Conservation (phyloP, 2,797 vertebrate species). For the Microctenopoma stevenorrisi region DNA sequence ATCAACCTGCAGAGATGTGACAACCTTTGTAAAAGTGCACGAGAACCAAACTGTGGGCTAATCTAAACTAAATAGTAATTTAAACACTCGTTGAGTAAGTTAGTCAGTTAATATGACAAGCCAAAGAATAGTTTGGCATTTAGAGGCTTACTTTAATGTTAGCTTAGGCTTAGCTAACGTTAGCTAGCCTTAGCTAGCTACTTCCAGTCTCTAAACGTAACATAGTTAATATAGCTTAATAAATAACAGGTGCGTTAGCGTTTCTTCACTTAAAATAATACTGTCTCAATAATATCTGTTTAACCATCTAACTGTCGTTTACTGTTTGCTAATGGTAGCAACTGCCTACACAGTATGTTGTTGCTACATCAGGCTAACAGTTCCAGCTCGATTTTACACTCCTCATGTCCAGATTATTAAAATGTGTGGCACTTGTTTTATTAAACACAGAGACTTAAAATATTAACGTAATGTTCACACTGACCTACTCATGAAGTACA, state of each 20-base stretch:
- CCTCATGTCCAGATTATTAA: background rate
- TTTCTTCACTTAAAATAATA: fast-evolving
- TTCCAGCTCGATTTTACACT: background rate
- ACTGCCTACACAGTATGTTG: background rate
- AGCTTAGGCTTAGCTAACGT: constrained; percentile 14
- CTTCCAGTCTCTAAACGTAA: background rate
- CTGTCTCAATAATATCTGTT: background rate
- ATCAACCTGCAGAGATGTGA: constrained; percentile 44
- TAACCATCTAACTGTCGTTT: background rate
- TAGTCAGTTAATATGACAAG: background rate
- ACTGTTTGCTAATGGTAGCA: constrained; percentile 31
- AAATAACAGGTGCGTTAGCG: background rate
- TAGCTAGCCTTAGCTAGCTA: background rate
- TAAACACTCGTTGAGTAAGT: no score
- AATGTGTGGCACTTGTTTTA: background rate
- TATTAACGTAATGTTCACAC: background rate
- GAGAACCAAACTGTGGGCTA: no score
- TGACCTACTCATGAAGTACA: constrained; percentile 41
- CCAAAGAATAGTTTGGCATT: no score
- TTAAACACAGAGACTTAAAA: fast-evolving
- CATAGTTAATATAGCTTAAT: fast-evolving
- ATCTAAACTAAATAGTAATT: no score
- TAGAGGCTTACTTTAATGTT: background rate
- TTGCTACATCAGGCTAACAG: background rate
- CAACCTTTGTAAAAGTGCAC: background rate